Percentiles rank a stretch among this genome's conserved stretches.
phyloP scores from a whole-genome alignment of 2,888 invertebrate genomes.

The Orchestes rusci region DNA sequence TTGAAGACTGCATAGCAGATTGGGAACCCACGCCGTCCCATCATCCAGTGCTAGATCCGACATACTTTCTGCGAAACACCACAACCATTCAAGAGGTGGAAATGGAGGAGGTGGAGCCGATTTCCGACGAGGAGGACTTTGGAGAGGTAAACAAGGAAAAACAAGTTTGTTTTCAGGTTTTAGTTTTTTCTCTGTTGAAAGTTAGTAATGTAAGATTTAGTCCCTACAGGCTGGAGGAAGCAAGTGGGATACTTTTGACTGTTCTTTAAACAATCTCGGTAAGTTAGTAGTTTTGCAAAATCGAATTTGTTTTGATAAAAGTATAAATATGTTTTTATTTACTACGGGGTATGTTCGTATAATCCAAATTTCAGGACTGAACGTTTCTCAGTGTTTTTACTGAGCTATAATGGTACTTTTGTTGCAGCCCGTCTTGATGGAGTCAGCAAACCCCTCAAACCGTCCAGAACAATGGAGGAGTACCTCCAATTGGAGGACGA shows the following conservation, averaged over 20 bases:
- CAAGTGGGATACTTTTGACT: slow-evolving; percentile 86
- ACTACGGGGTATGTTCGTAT: too few species aligned
- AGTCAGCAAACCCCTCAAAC: slow-evolving; percentile 65
- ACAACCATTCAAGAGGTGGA: slow-evolving; percentile 76
- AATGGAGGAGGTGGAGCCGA: slow-evolving; percentile 49
- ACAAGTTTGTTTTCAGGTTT: background rate
- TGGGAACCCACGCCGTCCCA: slow-evolving; percentile 78
- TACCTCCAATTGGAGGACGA: slow-evolving; percentile 82
- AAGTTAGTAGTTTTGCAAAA: slow-evolving; percentile 44
- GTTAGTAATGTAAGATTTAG: too few species aligned
- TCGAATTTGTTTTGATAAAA: too few species aligned
- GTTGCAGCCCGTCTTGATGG: slow-evolving; percentile 91
- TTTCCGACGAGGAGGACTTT: slow-evolving; percentile 46
- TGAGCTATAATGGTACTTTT: too few species aligned
- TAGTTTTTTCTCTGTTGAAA: too few species aligned
- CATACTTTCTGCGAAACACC: slow-evolving; percentile 75
- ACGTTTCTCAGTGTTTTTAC: too few species aligned
- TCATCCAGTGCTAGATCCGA: slow-evolving; percentile 74
- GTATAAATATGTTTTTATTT: too few species aligned
- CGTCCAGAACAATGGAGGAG: slow-evolving; percentile 80
- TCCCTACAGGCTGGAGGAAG: slow-evolving; percentile 47
- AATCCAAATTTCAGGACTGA: too few species aligned
- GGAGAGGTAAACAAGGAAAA: slow-evolving; percentile 35
- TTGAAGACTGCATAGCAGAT: slow-evolving; percentile 60
- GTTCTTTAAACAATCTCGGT: slow-evolving; percentile 75